These are phyloP conservation scores for Metalampra italica DNA, from an alignment of 2,888 invertebrate genomes.

Conservation along the genomic window DNA sequence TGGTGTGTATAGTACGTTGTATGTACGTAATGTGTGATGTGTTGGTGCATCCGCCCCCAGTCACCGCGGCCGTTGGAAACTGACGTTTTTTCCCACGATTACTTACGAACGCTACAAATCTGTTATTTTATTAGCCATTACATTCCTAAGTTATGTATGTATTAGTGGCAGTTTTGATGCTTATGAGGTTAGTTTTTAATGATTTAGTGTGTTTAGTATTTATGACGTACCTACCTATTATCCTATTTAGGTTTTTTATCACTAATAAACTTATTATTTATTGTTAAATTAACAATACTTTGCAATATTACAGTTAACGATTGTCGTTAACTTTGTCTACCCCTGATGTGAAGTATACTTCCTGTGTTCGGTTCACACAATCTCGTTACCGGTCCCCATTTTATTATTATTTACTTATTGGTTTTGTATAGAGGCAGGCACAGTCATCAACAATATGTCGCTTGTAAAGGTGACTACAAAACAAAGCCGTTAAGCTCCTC, in stretches of 20 bases:
- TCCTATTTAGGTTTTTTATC: conserved; percentile 2
- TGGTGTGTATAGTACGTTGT: conserved; percentile 31
- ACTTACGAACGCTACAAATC: conserved; percentile 54
- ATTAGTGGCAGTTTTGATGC: not conserved
- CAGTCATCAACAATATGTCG: conserved; percentile 73
- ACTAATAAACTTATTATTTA: no score
- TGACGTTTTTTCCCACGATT: conserved; percentile 70
- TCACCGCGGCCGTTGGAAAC: conserved; percentile 49
- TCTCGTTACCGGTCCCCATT: conserved; percentile 58
- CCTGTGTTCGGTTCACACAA: conserved; percentile 68
- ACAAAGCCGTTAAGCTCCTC: conserved; percentile 68
- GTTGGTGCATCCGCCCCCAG: conserved; percentile 58
- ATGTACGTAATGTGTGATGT: conserved; percentile 36
- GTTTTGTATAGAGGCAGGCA: conserved; percentile 64
- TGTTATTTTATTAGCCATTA: conserved; percentile 26
- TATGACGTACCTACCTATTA: no score
- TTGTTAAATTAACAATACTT: not conserved
- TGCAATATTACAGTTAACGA: conserved; percentile 1
- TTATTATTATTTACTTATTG: conserved; percentile 73
- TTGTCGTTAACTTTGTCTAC: conserved; percentile 26
- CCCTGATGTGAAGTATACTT: conserved; percentile 60
- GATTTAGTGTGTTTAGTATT: not conserved
- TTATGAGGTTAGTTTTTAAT: not conserved
- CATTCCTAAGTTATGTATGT: conserved; percentile 5
- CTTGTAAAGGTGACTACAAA: conserved; percentile 73